Evolutionary conservation across 2,888 invertebrate species (phyloP).

Genomic region (Ormyrus labotus): DNA sequence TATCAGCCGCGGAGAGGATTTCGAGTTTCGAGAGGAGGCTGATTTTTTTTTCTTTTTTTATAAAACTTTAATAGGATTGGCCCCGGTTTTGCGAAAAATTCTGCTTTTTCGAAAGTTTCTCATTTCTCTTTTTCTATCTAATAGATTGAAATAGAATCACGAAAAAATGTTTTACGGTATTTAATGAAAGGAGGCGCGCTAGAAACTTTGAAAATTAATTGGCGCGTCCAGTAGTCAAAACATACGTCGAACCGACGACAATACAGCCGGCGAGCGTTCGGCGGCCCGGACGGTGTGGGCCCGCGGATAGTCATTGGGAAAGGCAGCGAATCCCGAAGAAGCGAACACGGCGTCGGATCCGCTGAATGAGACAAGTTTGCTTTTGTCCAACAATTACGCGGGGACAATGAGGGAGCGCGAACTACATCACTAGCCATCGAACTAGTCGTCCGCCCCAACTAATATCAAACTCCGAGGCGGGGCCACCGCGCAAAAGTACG

Average conservation of each 20-base stretch:
- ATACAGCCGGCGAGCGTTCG: slow-evolving; percentile 23
- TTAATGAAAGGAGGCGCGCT: not conserved
- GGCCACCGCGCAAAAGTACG: not conserved
- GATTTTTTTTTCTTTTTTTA: not conserved
- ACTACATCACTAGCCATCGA: slow-evolving; percentile 53
- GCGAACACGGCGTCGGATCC: slow-evolving; percentile 19
- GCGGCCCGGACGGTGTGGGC: not conserved
- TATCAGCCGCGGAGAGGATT: no score
- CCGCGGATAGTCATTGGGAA: slow-evolving; percentile 34
- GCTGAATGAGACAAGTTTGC: slow-evolving; percentile 73
- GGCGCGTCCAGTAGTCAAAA: slow-evolving; percentile 30
- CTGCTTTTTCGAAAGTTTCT: no score
- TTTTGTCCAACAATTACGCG: slow-evolving; percentile 72
- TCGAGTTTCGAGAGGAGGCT: not conserved
- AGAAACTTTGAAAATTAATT: slow-evolving; percentile 40
- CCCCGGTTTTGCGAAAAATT: no score
- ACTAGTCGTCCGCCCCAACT: slow-evolving; percentile 65
- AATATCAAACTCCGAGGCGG: slow-evolving; percentile 69
- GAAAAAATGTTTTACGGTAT: no score
- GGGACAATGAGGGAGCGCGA: slow-evolving; percentile 68
- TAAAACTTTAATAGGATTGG: no score
- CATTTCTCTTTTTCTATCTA: no score
- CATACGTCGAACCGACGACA: slow-evolving; percentile 33
- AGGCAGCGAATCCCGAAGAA: slow-evolving; percentile 36
- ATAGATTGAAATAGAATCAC: no score